These are phyloP conservation scores for Crenuchus spilurus DNA, from an alignment of 2,797 vertebrate genomes.

Conservation along the genomic window DNA sequence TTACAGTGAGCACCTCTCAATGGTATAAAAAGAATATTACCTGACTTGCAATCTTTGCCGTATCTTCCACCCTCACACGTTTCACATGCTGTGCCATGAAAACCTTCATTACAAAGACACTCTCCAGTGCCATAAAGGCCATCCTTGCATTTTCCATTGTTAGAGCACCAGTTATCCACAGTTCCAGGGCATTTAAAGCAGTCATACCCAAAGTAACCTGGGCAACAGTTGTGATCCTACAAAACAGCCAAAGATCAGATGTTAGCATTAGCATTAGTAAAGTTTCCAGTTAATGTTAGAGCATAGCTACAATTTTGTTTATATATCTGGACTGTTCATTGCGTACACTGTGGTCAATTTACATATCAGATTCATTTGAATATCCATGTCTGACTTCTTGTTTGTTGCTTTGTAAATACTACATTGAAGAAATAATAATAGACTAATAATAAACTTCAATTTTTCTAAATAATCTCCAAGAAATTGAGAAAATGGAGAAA, in stretches of 20 bases:
- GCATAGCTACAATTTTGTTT: too few species aligned
- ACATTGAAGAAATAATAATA: too few species aligned
- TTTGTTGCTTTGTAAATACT: too few species aligned
- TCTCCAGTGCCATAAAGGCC: constrained; percentile 83
- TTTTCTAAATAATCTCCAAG: too few species aligned
- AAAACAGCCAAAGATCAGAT: neutral
- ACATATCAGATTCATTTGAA: too few species aligned
- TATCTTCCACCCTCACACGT: constrained; percentile 92
- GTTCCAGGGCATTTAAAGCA: constrained; percentile 90
- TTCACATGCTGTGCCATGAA: constrained; percentile 92
- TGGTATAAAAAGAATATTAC: constrained; percentile 62
- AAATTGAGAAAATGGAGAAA: neutral
- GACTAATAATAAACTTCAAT: too few species aligned
- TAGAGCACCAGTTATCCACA: constrained; percentile 83
- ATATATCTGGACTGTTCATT: too few species aligned
- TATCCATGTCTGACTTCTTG: too few species aligned
- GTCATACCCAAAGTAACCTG: constrained; percentile 88
- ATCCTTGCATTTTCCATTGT: constrained; percentile 89
- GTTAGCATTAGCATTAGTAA: neutral
- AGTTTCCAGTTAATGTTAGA: too few species aligned
- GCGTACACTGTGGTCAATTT: too few species aligned
- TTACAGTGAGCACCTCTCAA: too few species aligned
- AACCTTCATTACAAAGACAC: constrained; percentile 91
- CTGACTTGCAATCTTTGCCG: constrained; percentile 83
- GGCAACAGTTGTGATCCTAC: constrained; percentile 87